A percentile compares a stretch with the other conserved stretches of the same genome.
These are phyloP conservation scores for Tetramorium bicarinatum DNA, from an alignment of 2,888 invertebrate genomes.

Conservation along the genomic window DNA sequence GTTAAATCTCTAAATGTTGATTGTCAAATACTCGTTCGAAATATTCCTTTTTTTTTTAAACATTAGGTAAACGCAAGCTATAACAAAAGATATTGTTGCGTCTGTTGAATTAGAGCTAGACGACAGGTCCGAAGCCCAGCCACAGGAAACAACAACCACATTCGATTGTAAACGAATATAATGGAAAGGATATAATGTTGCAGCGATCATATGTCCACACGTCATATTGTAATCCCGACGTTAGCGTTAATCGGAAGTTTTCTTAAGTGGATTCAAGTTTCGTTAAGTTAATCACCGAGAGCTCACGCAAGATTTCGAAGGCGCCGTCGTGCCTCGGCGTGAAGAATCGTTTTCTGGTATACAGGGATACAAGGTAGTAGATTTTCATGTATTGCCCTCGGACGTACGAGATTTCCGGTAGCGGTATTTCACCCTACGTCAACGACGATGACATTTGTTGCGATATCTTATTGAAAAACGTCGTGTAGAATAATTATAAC, in stretches of 20 bases:
- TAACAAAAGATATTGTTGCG: constrained; percentile 75
- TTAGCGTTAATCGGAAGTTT: constrained; percentile 40
- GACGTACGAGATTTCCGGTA: not conserved
- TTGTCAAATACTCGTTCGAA: not conserved
- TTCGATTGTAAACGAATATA: constrained; percentile 82
- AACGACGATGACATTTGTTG: not conserved
- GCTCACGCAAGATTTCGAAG: not conserved
- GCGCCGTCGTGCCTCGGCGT: not conserved
- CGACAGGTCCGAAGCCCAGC: constrained; percentile 84
- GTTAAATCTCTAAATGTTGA: constrained; percentile 15
- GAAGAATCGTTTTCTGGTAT: not conserved
- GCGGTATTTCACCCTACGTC: not conserved
- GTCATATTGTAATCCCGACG: constrained; percentile 16
- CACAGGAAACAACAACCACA: constrained; percentile 86
- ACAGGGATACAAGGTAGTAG: not conserved
- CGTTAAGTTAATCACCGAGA: constrained; percentile 21
- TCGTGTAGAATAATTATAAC: constrained; percentile 3
- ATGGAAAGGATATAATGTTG: constrained; percentile 55
- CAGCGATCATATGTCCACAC: constrained; percentile 52
- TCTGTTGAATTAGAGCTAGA: constrained; percentile 83
- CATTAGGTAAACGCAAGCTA: constrained; percentile 43
- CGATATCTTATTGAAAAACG: constrained; percentile 7
- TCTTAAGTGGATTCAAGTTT: constrained; percentile 23
- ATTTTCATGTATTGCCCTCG: not conserved
- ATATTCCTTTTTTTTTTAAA: not conserved